Evolutionary conservation across 2,888 invertebrate species (phyloP).

Genomic region (Epirrita christyi): DNA sequence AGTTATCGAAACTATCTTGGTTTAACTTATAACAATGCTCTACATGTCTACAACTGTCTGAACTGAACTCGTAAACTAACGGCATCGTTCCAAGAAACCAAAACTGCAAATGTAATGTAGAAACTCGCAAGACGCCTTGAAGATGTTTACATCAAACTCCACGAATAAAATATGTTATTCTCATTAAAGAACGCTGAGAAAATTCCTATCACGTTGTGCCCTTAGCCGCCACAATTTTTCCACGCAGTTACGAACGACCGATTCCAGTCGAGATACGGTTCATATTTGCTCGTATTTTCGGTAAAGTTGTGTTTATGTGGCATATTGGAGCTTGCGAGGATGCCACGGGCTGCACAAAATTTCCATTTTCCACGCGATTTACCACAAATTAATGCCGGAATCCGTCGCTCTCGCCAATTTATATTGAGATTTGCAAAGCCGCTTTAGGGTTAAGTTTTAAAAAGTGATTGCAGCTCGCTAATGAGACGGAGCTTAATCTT

Average conservation of each 20-base stretch:
- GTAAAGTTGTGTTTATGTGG: slow-evolving; percentile 35
- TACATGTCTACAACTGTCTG: too few relatives aligned
- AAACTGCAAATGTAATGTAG: slow-evolving; percentile 4
- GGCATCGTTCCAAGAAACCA: neutral
- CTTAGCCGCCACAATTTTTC: slow-evolving; percentile 44
- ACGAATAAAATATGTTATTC: slow-evolving; percentile 49
- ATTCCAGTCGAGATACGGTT: slow-evolving; percentile 40
- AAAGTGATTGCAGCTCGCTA: slow-evolving; percentile 26
- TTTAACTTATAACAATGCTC: too few relatives aligned
- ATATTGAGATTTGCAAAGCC: slow-evolving; percentile 75
- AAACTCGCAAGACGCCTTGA: slow-evolving; percentile 31
- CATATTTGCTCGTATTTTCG: slow-evolving; percentile 36
- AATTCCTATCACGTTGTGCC: slow-evolving; percentile 66
- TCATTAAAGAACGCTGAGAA: slow-evolving; percentile 62
- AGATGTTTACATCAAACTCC: slow-evolving; percentile 37
- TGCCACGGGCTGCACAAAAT: slow-evolving; percentile 81
- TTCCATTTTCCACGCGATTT: slow-evolving; percentile 83
- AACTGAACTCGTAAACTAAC: neutral
- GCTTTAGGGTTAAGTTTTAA: slow-evolving; percentile 50
- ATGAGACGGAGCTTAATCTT: slow-evolving; percentile 15
- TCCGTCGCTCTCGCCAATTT: slow-evolving; percentile 77
- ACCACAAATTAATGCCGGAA: slow-evolving; percentile 81
- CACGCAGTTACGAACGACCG: slow-evolving; percentile 32
- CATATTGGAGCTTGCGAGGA: slow-evolving; percentile 55
- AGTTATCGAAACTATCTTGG: too few relatives aligned